Percentiles rank a stretch among this genome's conserved stretches.
These are phyloP conservation scores for Autographa gamma DNA, from an alignment of 2,888 invertebrate species.

Conservation along the genomic window DNA sequence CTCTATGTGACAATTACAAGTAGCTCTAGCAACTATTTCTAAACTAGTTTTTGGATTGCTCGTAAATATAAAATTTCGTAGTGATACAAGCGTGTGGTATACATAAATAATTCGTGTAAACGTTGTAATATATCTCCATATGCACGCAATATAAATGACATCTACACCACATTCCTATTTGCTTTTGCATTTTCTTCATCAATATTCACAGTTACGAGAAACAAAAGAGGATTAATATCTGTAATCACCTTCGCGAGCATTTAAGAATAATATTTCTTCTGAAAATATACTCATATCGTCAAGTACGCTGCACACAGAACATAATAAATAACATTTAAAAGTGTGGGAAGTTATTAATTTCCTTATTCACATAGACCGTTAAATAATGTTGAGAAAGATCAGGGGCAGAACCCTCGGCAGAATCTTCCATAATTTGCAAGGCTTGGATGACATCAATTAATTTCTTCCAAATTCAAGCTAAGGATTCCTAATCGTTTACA, in stretches of 20 bases:
- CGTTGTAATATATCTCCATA: constrained; percentile 19
- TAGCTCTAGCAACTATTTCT: no score
- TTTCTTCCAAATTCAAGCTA: no score
- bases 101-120: constrained; percentile 14
- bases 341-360: neutral
- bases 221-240: constrained; percentile 1
- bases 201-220: neutral
- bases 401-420: neutral
- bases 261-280: neutral
- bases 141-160: constrained; percentile 29
- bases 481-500: no score
- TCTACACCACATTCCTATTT: constrained; percentile 35
- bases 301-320: no score
- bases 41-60: no score
- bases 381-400: no score
- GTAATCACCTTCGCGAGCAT: neutral
- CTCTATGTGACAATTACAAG: no score
- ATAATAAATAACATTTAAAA: neutral
- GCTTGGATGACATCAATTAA: neutral
- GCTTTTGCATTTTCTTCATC: constrained; percentile 7
- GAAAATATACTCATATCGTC: neutral
- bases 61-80: neutral
- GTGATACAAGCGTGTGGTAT: neutral
- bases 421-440: neutral
- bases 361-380: neutral